These are phyloP conservation scores for Oligia fasciuncula DNA, from an alignment of 2,888 invertebrate species.

Conservation along the genomic window DNA sequence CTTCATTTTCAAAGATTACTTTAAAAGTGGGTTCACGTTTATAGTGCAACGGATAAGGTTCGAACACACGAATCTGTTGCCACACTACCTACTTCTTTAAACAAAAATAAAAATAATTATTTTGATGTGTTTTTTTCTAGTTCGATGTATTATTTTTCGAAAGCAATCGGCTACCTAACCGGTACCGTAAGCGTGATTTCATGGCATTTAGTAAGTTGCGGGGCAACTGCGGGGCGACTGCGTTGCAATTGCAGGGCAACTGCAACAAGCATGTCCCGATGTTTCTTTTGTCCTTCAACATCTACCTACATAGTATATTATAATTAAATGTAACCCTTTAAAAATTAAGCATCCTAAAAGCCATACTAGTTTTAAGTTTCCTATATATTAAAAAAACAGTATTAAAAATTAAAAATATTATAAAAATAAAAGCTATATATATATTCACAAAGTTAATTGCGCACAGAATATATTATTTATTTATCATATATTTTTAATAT, in stretches of 20 bases:
- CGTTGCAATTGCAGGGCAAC: slow-evolving; percentile 16
- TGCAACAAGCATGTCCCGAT: neutral
- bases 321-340: slow-evolving; percentile 3
- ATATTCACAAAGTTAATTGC: slow-evolving; percentile 69
- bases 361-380: slow-evolving; percentile 57
- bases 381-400: slow-evolving; percentile 49
- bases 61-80: too few species aligned
- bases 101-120: too few species aligned
- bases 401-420: slow-evolving; percentile 40
- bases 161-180: neutral
- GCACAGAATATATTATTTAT: slow-evolving; percentile 66
- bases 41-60: too few species aligned
- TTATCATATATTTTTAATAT: slow-evolving; percentile 43
- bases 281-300: neutral
- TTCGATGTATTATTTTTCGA: neutral
- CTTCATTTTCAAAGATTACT: too few species aligned
- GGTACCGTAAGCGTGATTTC: neutral
- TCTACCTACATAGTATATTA: slow-evolving; percentile 1
- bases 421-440: slow-evolving; percentile 12
- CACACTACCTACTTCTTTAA: too few species aligned
- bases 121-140: neutral
- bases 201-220: neutral
- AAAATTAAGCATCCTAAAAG: slow-evolving; percentile 34
- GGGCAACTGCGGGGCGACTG: neutral
- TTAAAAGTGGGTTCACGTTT: too few species aligned